Conservation (phyloP, 2,888 invertebrate genomes). For the Pemphredon lugubris region DNA sequence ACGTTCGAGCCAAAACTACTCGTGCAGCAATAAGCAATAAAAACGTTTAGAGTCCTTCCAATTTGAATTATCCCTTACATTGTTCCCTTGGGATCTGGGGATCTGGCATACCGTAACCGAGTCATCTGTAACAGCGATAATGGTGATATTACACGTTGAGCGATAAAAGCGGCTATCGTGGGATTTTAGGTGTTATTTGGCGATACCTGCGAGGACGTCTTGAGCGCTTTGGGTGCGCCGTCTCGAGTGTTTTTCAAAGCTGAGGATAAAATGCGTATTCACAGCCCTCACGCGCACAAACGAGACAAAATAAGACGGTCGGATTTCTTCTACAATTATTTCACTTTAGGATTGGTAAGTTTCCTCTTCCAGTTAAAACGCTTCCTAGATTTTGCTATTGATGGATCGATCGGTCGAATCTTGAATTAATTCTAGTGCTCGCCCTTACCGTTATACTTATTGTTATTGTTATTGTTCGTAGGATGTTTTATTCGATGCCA, state of each 20-base stretch:
- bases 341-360: slow-evolving; percentile 95
- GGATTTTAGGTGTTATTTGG: slow-evolving; percentile 87
- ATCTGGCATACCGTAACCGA: background rate
- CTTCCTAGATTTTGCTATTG: no score
- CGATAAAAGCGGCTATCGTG: no score
- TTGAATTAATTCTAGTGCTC: no score
- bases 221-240: slow-evolving; percentile 94
- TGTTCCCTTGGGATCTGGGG: background rate
- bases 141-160: no score
- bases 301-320: slow-evolving; percentile 90
- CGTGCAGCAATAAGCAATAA: background rate
- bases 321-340: slow-evolving; percentile 99
- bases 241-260: slow-evolving; percentile 97
- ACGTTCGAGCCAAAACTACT: background rate
- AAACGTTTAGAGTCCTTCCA: background rate
- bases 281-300: slow-evolving; percentile 92
- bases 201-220: slow-evolving; percentile 93
- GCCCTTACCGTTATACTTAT: no score
- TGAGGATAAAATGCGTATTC: slow-evolving; percentile 99
- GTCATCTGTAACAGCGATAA: background rate
- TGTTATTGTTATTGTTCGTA: slow-evolving; percentile 76
- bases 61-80: background rate
- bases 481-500: slow-evolving; percentile 98
- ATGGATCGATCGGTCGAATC: no score
- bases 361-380: background rate